A percentile compares a stretch with the other conserved stretches of the same genome.
Conservation (phyloP, 2,797 vertebrate genomes). For the Urosaurus nigricauda region DNA sequence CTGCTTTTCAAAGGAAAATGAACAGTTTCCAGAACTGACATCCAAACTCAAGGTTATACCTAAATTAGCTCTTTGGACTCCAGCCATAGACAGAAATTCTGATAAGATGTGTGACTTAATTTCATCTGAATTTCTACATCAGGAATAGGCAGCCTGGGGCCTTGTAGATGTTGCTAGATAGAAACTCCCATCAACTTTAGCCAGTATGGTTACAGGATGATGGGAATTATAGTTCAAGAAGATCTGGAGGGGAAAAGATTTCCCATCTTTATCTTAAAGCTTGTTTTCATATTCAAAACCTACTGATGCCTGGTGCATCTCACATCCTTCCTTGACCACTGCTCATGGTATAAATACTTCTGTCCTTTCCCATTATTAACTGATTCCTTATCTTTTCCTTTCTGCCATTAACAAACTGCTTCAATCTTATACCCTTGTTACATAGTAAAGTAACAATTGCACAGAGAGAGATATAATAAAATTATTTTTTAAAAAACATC, state of each 20-base stretch:
- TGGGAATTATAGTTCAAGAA: too few species aligned
- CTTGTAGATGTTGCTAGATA: too few species aligned
- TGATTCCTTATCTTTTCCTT: not conserved
- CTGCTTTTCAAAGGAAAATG: not conserved
- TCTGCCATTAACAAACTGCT: not conserved
- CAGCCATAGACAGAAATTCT: not conserved
- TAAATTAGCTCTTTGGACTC: not conserved
- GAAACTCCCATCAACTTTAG: too few species aligned
- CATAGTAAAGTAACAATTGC: not conserved
- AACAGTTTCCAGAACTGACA: not conserved
- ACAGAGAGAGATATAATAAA: not conserved
- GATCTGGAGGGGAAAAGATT: too few species aligned
- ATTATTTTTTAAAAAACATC: not conserved
- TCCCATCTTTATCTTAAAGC: not conserved
- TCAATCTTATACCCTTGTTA: not conserved
- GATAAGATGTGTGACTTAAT: not conserved
- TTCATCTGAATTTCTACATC: not conserved
- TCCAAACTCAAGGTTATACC: not conserved
- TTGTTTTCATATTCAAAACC: not conserved
- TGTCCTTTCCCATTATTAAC: too few species aligned
- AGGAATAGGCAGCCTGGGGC: too few species aligned
- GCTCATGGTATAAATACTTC: not conserved
- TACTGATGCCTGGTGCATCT: too few species aligned
- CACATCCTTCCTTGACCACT: not conserved
- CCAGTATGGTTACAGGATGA: too few species aligned